Evolutionary conservation across 2,797 vertebrate species (phyloP).

Genomic region (Erithacus rubecula): DNA sequence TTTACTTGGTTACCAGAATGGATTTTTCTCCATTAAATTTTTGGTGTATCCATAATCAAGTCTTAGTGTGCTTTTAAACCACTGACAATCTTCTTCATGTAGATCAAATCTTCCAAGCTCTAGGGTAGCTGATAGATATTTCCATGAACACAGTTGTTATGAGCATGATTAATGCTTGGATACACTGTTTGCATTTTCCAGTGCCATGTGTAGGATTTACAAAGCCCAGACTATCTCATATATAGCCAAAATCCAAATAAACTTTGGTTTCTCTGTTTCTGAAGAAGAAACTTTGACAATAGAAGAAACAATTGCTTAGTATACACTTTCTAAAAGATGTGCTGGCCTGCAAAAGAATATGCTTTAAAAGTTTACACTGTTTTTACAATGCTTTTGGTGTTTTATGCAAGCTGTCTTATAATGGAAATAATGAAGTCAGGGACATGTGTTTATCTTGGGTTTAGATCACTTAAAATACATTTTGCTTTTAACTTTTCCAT

Average conservation of each 20-base stretch:
- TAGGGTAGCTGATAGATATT: background rate
- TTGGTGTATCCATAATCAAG: background rate
- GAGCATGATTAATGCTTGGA: background rate
- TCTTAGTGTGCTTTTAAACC: background rate
- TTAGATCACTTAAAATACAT: slow-evolving; percentile 84
- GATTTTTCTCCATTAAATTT: background rate
- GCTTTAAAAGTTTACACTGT: slow-evolving; percentile 48
- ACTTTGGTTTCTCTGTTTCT: slow-evolving; percentile 11
- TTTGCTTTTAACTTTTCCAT: slow-evolving; percentile 87
- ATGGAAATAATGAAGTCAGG: slow-evolving; percentile 85
- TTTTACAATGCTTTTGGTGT: slow-evolving; percentile 72
- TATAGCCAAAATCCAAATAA: slow-evolving; percentile 43
- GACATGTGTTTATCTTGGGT: slow-evolving; percentile 81
- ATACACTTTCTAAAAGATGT: slow-evolving; percentile 47
- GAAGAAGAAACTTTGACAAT: slow-evolving; percentile 54
- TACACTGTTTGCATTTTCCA: slow-evolving; percentile 43
- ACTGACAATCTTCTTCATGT: background rate
- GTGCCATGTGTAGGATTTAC: slow-evolving; percentile 13
- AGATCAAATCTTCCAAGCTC: background rate
- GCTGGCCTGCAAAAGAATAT: slow-evolving; percentile 24
- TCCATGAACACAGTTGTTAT: background rate
- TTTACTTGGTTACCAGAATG: background rate
- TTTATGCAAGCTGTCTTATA: slow-evolving; percentile 77
- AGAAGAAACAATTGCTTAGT: slow-evolving; percentile 55
- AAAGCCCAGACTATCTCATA: background rate